These are phyloP conservation scores for Cyanoliseus patagonus DNA, from an alignment of 2,113 vertebrate genomes.

Conservation along the genomic window DNA sequence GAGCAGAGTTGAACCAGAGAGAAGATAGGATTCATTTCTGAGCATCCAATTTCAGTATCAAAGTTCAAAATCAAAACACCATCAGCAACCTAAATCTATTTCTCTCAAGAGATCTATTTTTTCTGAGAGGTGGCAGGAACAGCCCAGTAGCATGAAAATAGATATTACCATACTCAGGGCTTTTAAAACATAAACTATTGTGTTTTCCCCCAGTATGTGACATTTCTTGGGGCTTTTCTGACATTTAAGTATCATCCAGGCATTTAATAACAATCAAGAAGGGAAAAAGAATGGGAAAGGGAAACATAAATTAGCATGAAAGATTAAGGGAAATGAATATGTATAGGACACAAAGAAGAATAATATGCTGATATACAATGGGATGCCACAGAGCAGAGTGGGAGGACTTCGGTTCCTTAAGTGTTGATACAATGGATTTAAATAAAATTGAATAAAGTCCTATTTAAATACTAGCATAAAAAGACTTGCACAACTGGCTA, in stretches of 20 bases:
- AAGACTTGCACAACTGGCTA: neutral
- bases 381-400: slow-evolving; percentile 7
- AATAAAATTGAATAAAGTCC: slow-evolving; percentile 41
- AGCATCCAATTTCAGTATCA: slow-evolving; percentile 20
- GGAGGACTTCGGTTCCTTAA: slow-evolving; percentile 36
- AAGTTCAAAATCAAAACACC: slow-evolving; percentile 29
- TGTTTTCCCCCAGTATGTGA: neutral
- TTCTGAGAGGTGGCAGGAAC: neutral
- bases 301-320: neutral
- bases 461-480: slow-evolving; percentile 33
- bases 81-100: neutral
- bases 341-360: slow-evolving; percentile 1
- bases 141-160: neutral
- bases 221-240: slow-evolving; percentile 19
- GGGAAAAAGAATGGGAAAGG: neutral
- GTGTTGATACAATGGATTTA: slow-evolving; percentile 56
- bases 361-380: neutral
- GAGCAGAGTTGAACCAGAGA: slow-evolving; percentile 9
- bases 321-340: slow-evolving; percentile 34
- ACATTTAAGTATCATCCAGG: neutral
- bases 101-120: neutral
- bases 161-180: neutral
- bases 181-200: neutral
- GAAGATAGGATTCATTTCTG: neutral
- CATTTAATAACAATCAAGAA: slow-evolving; percentile 5